A percentile compares a stretch with the other conserved stretches of the same genome.
Conservation (phyloP, 2,888 invertebrate species). For the Silvanus unidentatus region DNA sequence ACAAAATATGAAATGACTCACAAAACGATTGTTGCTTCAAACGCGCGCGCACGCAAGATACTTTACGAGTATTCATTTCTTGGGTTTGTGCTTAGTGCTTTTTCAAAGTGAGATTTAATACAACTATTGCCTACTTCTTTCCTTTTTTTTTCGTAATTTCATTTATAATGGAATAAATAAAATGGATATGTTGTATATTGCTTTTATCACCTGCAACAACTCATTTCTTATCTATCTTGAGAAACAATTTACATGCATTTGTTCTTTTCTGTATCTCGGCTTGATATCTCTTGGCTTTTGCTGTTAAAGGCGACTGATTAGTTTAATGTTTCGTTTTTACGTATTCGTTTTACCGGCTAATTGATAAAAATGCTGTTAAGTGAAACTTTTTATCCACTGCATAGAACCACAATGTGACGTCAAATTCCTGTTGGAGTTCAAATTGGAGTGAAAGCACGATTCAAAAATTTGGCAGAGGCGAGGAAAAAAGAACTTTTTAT, state of each 20-base stretch:
- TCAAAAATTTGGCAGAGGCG: too few species aligned
- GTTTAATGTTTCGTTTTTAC: too few species aligned
- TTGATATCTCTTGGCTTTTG: constrained; percentile 4
- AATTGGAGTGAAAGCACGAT: too few species aligned
- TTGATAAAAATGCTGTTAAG: too few species aligned
- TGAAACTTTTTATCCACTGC: too few species aligned
- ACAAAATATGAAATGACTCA: constrained; percentile 22
- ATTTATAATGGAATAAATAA: background rate
- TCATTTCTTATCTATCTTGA: constrained; percentile 30
- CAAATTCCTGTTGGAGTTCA: too few species aligned
- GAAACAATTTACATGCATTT: constrained; percentile 28
- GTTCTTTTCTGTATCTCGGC: constrained; percentile 20
- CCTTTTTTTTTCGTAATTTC: background rate
- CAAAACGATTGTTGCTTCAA: constrained; percentile 31
- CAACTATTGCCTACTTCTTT: too few species aligned
- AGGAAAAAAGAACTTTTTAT: too few species aligned
- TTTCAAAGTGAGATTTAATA: too few species aligned
- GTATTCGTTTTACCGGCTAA: too few species aligned
- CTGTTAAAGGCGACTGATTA: background rate
- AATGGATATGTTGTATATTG: constrained; percentile 14
- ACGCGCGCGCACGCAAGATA: constrained; percentile 20
- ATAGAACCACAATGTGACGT: too few species aligned
- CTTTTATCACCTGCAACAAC: constrained; percentile 28
- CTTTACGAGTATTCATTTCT: constrained; percentile 4
- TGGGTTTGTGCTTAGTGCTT: background rate